Base-by-base conservation (phyloP, 2,888 invertebrate genomes). In the Cantharis flavilabris region DNA sequence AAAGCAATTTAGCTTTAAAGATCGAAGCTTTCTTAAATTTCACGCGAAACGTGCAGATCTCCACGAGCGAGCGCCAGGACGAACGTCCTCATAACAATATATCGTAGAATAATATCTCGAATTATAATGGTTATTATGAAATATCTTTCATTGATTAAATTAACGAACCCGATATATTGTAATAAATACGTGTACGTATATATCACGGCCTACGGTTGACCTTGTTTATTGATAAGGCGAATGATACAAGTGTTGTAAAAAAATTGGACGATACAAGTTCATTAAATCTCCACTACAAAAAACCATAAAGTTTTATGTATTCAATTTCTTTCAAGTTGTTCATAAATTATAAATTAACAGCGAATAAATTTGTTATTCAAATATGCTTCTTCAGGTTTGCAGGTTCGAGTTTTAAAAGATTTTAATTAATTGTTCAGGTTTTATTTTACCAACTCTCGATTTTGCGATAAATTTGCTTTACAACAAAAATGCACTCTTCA, bases 141-240 rank as follows among this genome's bases (percentile, higher is more conserved):
- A n/a, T 49, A 49, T 49, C n/a, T 13, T 49, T 49, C 49, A 49
- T 49, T 49, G 49, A 49, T 49, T n/a, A 49, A 49, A 49, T 49
- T 7, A n/a, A 49, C 13, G 49, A 49, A 49, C n/a, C n/a, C n/a
- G 49, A 49, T 49, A 49, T 33, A 33, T 26, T 26, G 13, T 33
- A 33, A 33, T 33, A 33, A 13, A 13, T 33, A 33, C 13, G 5
- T 13, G 49, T n/a, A n/a, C 49, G n/a, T 49, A 49, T 49, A 49
- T 49, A 49, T 49, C 14, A 13, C 14, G 28, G 18, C 30, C 71
- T 28, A 26, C 62, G 14, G n/a, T 23, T 23, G 72, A 65, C 72
- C 72, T 72, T 72, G 72, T 9, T 65, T 23, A 65, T 72, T 72
- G 26, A 16, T 20, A 65, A 18, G n/a, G 72, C 33, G 7, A 49